phyloP scores from a whole-genome alignment of 2,888 invertebrate genomes.

The Megaustenia siamemsis region DNA sequence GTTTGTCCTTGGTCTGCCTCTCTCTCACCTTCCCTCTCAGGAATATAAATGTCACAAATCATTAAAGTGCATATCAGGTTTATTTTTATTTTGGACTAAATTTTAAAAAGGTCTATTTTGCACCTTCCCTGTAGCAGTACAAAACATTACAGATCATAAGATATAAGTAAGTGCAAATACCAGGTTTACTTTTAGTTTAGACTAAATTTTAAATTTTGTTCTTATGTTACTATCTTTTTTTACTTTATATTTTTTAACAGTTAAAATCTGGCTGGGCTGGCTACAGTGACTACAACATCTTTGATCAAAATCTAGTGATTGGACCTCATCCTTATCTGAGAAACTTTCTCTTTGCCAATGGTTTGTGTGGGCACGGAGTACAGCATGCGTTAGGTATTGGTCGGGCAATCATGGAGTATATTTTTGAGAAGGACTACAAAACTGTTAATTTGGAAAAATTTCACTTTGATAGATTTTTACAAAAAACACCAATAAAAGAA shows the following conservation, averaged over 20 bases:
- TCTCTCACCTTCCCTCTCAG: too few species aligned
- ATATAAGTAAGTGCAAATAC: too few species aligned
- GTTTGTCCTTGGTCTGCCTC: too few species aligned
- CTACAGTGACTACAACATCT: slow-evolving; percentile 92
- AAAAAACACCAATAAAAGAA: slow-evolving; percentile 67
- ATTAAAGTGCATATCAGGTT: too few species aligned
- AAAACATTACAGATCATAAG: too few species aligned
- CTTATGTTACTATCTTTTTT: not conserved
- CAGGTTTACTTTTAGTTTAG: too few species aligned
- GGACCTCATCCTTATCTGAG: slow-evolving; percentile 91
- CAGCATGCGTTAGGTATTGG: slow-evolving; percentile 96
- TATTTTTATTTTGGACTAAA: too few species aligned
- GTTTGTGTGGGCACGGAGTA: slow-evolving; percentile 95
- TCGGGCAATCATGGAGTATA: slow-evolving; percentile 90
- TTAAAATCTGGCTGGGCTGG: slow-evolving; percentile 90
- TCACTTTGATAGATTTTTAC: slow-evolving; percentile 87
- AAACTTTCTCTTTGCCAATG: slow-evolving; percentile 92
- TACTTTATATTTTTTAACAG: slow-evolving; percentile 80
- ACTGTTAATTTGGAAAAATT: slow-evolving; percentile 90
- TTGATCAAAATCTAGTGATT: slow-evolving; percentile 94
- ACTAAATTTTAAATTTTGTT: too few species aligned
- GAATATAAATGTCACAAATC: too few species aligned
- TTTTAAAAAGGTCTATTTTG: too few species aligned
- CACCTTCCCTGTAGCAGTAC: too few species aligned
- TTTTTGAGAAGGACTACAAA: slow-evolving; percentile 87